Evolutionary conservation across 2,888 invertebrate genomes (phyloP), one percentile per base, ranked within the genome.

Genomic region (Nomada ruficornis): DNA sequence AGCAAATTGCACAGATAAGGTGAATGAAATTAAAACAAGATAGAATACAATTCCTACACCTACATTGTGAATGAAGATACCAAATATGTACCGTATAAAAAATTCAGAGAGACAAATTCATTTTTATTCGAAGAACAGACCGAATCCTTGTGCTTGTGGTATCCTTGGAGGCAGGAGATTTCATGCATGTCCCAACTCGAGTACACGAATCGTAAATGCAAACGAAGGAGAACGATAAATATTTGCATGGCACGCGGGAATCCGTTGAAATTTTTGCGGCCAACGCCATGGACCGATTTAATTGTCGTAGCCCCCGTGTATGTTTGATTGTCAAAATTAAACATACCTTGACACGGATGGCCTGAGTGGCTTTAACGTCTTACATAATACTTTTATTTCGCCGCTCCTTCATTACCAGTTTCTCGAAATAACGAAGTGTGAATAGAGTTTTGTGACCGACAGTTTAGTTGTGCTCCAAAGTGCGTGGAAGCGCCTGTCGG

Each of bases 301-400:
- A 82, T 82, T 82, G 57, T 70, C 76, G 55, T 57, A 69, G 47
- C 20, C 59, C 52, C 36, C 60, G n/a, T 29, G 15, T 5, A 47
- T 82, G 82, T 77, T 76, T 68, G 72, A 72, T 73, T 77, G 50
- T 47, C 63, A 42, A 83, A 74, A 83, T 83, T 77, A 83, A 77
- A 77, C 68, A 83, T 68, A 42, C 83, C 77, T 83, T 77, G 82
- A 70, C 82, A 82, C 69, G 47, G 70, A 73, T 77, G 73, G 36
- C 23, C 59, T 50, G 10, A 18, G 52, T 64, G 64, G 55, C 4
- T 59, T 68, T 47, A n/a, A 42, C 2, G 26, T 26, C 69, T 83
- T 83, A 18, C 74, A 59, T 75, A 82, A 82, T 69, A 44, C 62
- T 52, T 68, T 81, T 20, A 42, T 63, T 36, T 29, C 23, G 29